A percentile compares a stretch with the other conserved stretches of the same genome.
Evolutionary conservation across 2,113 vertebrate species (phyloP).

Genomic region (Jacana jacana): DNA sequence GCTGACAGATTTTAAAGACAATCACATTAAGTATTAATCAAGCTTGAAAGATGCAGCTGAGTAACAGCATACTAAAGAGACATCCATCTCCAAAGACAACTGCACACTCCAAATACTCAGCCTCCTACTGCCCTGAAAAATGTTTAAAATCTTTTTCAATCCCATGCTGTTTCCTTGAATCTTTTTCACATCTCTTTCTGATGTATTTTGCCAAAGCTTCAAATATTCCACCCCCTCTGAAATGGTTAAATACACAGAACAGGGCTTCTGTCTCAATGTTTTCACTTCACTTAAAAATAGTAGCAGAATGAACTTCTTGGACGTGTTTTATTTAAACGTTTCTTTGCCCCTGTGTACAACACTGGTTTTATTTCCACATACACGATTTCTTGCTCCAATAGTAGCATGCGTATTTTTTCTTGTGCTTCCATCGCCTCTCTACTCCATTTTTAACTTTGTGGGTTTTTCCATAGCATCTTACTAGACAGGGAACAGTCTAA

Average conservation of each 20-base stretch:
- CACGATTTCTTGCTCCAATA: not conserved
- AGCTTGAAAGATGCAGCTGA: constrained; percentile 67
- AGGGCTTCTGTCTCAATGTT: not conserved
- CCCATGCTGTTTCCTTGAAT: not conserved
- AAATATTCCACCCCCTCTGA: not conserved
- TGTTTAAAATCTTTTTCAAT: not conserved
- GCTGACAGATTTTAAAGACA: constrained; percentile 77
- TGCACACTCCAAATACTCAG: not conserved
- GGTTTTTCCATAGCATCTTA: not conserved
- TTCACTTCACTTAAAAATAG: constrained; percentile 17
- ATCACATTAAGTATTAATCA: constrained; percentile 79
- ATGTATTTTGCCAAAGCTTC: constrained; percentile 14
- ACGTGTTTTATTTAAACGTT: constrained; percentile 28
- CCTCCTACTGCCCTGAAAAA: not conserved
- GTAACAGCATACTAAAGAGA: constrained; percentile 67
- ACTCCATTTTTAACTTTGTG: not conserved
- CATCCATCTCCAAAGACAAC: constrained; percentile 11
- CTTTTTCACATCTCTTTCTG: not conserved
- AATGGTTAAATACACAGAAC: not conserved
- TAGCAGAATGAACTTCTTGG: not conserved
- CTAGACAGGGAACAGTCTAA: not conserved
- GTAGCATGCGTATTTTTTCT: not conserved
- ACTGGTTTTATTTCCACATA: not conserved
- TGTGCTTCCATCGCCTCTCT: not conserved
- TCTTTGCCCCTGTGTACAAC: not conserved